Percentiles rank a stretch among this genome's conserved stretches.
Evolutionary conservation across 1,140 invertebrate species (phyloP).

Genomic region (Pachyrhynchus sulphureomaculatus): DNA sequence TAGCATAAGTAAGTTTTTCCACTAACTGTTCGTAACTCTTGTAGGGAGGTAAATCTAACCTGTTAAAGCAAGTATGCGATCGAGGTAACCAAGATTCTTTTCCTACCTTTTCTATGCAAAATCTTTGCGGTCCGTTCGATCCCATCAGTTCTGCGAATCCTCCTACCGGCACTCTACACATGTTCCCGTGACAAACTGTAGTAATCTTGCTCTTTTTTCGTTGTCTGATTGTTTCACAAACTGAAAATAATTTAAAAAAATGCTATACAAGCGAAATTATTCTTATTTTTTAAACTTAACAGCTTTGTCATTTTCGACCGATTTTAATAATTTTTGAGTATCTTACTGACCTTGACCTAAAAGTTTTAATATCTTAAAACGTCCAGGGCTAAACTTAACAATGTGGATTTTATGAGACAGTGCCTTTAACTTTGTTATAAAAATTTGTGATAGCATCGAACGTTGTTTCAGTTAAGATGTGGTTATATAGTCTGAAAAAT

Average conservation of each 20-base stretch:
- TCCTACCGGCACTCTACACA: slow-evolving; percentile 89
- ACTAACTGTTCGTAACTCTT: slow-evolving; percentile 95
- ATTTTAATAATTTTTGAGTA: too few species aligned
- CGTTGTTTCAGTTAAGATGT: too few species aligned
- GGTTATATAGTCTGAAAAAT: too few species aligned
- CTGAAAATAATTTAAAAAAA: slow-evolving; percentile 53
- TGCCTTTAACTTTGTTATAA: too few species aligned
- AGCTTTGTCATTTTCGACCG: too few species aligned
- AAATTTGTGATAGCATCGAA: too few species aligned
- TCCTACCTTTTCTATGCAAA: slow-evolving; percentile 99
- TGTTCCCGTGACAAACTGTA: slow-evolving; percentile 97
- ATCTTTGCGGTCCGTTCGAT: slow-evolving; percentile 96
- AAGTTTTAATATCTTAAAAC: too few species aligned
- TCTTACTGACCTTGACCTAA: too few species aligned
- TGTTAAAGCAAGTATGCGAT: slow-evolving; percentile 97
- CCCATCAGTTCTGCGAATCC: slow-evolving; percentile 98
- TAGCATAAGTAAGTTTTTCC: slow-evolving; percentile 96
- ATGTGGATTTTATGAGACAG: too few species aligned
- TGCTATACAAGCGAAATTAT: neutral
- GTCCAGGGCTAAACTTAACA: too few species aligned
- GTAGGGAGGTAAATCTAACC: slow-evolving; percentile 93
- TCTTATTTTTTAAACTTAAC: too few species aligned
- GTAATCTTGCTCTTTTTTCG: slow-evolving; percentile 85
- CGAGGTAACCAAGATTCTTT: slow-evolving; percentile 97
- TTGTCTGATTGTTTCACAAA: slow-evolving; percentile 93